Evolutionary conservation across 2,113 vertebrate species (phyloP).

Genomic region (Naja naja): DNA sequence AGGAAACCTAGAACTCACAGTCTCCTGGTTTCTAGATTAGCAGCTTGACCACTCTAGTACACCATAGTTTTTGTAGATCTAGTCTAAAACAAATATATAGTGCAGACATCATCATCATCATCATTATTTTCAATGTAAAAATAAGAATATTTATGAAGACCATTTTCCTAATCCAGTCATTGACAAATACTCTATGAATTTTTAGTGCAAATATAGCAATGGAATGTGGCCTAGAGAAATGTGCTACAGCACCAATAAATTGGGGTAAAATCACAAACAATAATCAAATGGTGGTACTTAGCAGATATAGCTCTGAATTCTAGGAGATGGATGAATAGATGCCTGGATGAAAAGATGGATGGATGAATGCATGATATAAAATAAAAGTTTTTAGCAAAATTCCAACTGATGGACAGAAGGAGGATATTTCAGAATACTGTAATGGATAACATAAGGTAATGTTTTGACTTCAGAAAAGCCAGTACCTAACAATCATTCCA

Average conservation of each 20-base stretch:
- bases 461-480: background rate
- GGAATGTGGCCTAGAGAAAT: background rate
- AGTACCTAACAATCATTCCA: background rate
- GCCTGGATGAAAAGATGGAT: background rate
- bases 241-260: background rate
- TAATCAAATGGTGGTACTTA: background rate
- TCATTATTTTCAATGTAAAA: background rate
- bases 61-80: background rate
- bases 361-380: background rate
- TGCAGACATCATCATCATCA: background rate
- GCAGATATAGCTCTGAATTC: background rate
- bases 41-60: background rate
- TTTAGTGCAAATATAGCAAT: background rate
- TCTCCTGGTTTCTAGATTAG: background rate
- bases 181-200: background rate
- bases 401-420: background rate
- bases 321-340: background rate
- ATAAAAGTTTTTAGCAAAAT: background rate
- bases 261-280: background rate
- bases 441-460: background rate
- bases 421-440: background rate
- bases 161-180: background rate
- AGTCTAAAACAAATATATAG: background rate
- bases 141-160: background rate
- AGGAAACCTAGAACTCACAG: background rate